Evolutionary conservation across 2,113 vertebrate species (phyloP).

Genomic region (Carassius auratus): DNA sequence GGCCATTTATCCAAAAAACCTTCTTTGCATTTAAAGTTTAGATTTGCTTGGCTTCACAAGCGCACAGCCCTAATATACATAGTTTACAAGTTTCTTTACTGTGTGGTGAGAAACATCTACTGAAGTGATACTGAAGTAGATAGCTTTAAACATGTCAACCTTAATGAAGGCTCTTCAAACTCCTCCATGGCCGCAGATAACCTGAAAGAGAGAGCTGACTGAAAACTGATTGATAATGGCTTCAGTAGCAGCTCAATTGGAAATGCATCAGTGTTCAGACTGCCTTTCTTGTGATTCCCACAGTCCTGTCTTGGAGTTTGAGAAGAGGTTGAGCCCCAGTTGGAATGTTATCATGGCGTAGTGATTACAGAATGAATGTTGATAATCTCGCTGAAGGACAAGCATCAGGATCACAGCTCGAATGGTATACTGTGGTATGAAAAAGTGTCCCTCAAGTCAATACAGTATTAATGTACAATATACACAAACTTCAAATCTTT

Average conservation of each 20-base stretch:
- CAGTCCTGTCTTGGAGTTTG: conserved; percentile 16
- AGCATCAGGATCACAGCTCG: conserved; percentile 66
- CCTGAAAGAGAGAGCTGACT: not conserved
- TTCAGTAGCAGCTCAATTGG: not conserved
- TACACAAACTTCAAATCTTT: not conserved
- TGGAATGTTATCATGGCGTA: conserved; percentile 61
- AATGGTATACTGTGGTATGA: conserved; percentile 51
- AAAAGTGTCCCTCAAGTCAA: no score
- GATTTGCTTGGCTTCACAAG: not conserved
- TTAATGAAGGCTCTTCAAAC: not conserved
- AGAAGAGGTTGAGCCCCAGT: conserved; percentile 49
- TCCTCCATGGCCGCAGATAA: not conserved
- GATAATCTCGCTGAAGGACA: conserved; percentile 71
- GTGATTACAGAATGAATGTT: conserved; percentile 68
- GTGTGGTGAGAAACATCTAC: not conserved
- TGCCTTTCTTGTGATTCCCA: not conserved
- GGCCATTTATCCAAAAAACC: not conserved
- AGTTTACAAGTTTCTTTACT: not conserved
- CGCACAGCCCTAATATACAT: not conserved
- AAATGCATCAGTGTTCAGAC: not conserved
- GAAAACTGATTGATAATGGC: not conserved
- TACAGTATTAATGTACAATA: conserved; percentile 48
- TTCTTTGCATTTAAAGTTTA: not conserved
- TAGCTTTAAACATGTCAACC: not conserved
- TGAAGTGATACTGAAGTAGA: not conserved